Evolutionary conservation across 2,888 invertebrate genomes (phyloP).

Genomic region (Cryptophagus acutangulus): DNA sequence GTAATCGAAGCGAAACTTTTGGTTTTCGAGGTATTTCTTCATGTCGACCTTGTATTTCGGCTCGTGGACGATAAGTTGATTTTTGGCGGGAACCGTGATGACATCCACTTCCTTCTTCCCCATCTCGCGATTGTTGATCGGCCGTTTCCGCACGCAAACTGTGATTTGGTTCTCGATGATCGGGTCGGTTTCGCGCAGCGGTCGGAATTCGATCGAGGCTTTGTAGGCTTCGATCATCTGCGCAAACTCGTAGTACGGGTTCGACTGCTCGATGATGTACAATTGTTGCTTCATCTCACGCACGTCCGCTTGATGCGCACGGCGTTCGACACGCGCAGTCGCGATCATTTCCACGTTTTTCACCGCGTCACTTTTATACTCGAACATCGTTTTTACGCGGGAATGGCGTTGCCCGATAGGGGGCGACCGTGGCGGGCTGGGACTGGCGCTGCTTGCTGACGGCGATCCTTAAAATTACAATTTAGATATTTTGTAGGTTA

Average conservation of each 20-base stretch:
- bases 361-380: slow-evolving; percentile 42
- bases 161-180: slow-evolving; percentile 92
- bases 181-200: slow-evolving; percentile 70
- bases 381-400: slow-evolving; percentile 33
- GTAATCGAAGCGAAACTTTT: slow-evolving; percentile 90
- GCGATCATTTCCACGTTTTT: slow-evolving; percentile 94
- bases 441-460: too few species aligned
- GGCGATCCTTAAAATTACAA: slow-evolving; percentile 15
- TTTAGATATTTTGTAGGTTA: background rate
- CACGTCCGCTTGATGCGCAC: slow-evolving; percentile 84
- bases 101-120: slow-evolving; percentile 90
- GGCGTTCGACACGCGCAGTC: slow-evolving; percentile 89
- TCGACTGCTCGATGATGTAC: slow-evolving; percentile 82
- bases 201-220: slow-evolving; percentile 39
- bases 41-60: slow-evolving; percentile 94
- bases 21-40: slow-evolving; percentile 97
- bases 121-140: slow-evolving; percentile 88
- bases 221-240: slow-evolving; percentile 91
- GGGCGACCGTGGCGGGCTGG: slow-evolving; percentile 28
- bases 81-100: slow-evolving; percentile 90
- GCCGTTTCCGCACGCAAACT: slow-evolving; percentile 92
- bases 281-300: slow-evolving; percentile 76
- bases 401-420: slow-evolving; percentile 23
- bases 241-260: slow-evolving; percentile 96
- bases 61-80: slow-evolving; percentile 80